Evolutionary conservation across 2,888 invertebrate species (phyloP).

Genomic region (Drosophila colorata): DNA sequence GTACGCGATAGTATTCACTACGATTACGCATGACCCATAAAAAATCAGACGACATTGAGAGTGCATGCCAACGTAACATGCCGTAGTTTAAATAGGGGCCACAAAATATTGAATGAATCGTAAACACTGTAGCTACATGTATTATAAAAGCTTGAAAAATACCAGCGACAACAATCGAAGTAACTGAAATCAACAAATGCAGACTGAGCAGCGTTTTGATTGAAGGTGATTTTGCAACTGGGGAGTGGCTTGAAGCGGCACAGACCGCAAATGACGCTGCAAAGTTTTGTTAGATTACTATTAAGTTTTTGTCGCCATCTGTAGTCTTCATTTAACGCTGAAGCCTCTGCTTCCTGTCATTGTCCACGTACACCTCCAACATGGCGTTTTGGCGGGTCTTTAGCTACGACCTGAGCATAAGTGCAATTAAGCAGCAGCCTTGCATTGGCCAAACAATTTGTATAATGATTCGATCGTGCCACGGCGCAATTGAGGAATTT

Average conservation of each 20-base stretch:
- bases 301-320: constrained; percentile 2
- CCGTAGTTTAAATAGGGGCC: constrained; percentile 20
- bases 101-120: not conserved
- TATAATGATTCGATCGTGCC: constrained; percentile 32
- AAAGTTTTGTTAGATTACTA: constrained; percentile 4
- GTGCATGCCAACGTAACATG: constrained; percentile 6
- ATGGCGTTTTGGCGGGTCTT: not conserved
- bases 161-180: not conserved
- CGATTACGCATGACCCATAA: constrained; percentile 10
- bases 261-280: constrained; percentile 28
- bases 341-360: constrained; percentile 38
- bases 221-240: constrained; percentile 28
- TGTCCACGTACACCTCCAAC: constrained; percentile 19
- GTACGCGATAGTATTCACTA: too few relatives aligned
- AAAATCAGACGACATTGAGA: constrained; percentile 13
- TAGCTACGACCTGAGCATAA: not conserved
- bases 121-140: not conserved
- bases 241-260: constrained; percentile 25
- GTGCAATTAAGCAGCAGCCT: constrained; percentile 20
- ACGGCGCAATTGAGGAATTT: not conserved
- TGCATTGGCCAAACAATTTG: constrained; percentile 19
- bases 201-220: constrained; percentile 8
- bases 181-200: constrained; percentile 14
- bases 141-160: not conserved
- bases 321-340: constrained; percentile 9